A percentile compares a stretch with the other conserved stretches of the same genome.
phyloP scores from a whole-genome alignment of 2,797 vertebrate genomes.

The Falco columbarius region DNA sequence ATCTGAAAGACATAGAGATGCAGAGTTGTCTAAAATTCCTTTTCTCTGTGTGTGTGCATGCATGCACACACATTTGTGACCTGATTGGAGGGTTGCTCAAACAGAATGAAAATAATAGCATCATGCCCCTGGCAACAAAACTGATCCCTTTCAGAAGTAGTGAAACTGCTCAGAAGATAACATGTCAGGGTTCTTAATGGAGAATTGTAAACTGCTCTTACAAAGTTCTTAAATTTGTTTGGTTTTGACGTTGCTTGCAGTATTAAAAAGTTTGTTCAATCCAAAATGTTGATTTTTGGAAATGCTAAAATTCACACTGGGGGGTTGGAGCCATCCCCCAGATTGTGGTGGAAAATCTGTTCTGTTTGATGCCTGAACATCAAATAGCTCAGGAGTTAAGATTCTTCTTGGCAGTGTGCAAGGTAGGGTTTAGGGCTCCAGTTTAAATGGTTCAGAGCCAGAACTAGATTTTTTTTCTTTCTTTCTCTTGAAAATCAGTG shows the following conservation, averaged over 20 bases:
- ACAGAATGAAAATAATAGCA: not conserved
- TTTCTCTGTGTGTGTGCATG: not conserved
- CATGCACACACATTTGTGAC: not conserved
- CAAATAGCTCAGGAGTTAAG: not conserved
- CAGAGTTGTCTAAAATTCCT: not conserved
- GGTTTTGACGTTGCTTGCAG: not conserved
- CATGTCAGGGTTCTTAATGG: not conserved
- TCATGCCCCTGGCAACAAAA: not conserved
- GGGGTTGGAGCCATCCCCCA: not conserved
- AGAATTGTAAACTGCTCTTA: not conserved
- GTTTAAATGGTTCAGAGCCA: not conserved
- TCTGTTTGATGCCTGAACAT: not conserved
- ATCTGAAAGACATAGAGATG: not conserved
- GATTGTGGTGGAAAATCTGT: not conserved
- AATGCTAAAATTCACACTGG: not conserved
- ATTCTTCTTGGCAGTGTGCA: rapidly evolving
- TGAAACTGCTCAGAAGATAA: not conserved
- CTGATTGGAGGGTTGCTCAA: not conserved
- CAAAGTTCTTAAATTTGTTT: not conserved
- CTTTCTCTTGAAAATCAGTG: not conserved
- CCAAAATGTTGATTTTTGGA: not conserved
- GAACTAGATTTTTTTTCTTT: not conserved
- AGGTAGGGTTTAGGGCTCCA: not conserved
- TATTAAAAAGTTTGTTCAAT: not conserved
- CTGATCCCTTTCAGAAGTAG: not conserved